Percentiles rank a stretch among this genome's conserved stretches.
Conservation (phyloP, 2,797 vertebrate genomes). For the Chaunax sp. region DNA sequence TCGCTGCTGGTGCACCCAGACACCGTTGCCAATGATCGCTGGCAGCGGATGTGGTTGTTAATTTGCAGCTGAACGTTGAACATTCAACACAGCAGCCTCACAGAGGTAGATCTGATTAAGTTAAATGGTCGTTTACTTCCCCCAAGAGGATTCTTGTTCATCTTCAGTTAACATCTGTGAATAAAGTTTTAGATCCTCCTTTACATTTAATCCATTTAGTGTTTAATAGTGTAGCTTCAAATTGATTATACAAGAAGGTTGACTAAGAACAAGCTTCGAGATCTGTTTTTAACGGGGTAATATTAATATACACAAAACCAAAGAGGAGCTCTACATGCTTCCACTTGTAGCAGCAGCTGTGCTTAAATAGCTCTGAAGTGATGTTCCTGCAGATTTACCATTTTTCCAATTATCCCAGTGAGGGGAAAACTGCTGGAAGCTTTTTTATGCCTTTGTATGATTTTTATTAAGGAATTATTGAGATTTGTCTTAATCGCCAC, state of each 20-base stretch:
- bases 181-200: constrained; percentile 8
- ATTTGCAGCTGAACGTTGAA: constrained; percentile 58
- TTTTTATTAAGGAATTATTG: constrained; percentile 7
- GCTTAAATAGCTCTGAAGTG: constrained; percentile 51
- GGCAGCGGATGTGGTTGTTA: constrained; percentile 43
- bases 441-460: constrained; percentile 20
- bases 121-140: constrained; percentile 14
- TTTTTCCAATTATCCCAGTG: constrained; percentile 28
- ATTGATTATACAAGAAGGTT: constrained; percentile 10
- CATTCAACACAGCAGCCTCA: constrained; percentile 31
- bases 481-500: constrained; percentile 14
- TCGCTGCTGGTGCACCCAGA: constrained; percentile 24
- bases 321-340: constrained; percentile 23
- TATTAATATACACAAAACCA: constrained; percentile 26
- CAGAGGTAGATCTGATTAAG: constrained; percentile 38
- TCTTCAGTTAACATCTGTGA: constrained; percentile 12
- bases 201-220: background rate
- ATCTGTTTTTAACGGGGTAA: constrained; percentile 25
- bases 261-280: background rate
- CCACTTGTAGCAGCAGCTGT: constrained; percentile 45
- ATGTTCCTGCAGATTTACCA: constrained; percentile 44
- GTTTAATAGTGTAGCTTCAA: background rate
- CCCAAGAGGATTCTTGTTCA: constrained; percentile 13
- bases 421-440: constrained; percentile 19
- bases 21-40: constrained; percentile 49